Evolutionary conservation across 2,113 vertebrate species (phyloP).

Genomic region (Oxyura jamaicensis): DNA sequence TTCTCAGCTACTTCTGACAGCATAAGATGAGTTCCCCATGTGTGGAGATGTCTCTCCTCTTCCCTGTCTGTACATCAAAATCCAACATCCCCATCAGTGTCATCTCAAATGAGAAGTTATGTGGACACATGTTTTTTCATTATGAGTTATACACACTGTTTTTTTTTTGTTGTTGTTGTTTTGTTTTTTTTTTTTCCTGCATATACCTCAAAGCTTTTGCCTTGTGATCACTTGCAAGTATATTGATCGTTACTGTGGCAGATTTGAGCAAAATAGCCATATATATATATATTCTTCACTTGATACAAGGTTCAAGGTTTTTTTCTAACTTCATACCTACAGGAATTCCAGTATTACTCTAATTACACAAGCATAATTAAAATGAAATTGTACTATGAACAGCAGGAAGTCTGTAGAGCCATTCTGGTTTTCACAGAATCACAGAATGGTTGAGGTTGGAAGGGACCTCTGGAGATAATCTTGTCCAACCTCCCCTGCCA

Average conservation of each 20-base stretch:
- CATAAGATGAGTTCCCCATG: background rate
- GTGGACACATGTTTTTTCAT: background rate
- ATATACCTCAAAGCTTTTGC: background rate
- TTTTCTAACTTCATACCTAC: background rate
- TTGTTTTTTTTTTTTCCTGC: background rate
- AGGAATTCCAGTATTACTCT: background rate
- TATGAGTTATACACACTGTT: background rate
- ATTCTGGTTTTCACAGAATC: no score
- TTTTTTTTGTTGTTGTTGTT: no score
- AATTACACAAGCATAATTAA: background rate
- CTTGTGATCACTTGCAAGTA: background rate
- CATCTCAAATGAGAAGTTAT: background rate
- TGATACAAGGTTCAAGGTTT: background rate
- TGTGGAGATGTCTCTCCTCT: background rate
- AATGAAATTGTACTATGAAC: no score
- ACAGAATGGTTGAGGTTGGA: no score
- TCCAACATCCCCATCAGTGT: background rate
- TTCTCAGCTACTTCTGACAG: background rate
- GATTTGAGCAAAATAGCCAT: background rate
- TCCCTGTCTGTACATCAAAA: background rate
- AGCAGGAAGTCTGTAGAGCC: no score
- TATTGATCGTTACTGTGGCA: background rate
- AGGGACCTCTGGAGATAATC: no score
- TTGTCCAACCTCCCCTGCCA: no score
- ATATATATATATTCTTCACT: background rate